Conservation (phyloP, 92 coral and sea anemone species). For the Pocillopora meandrina region DNA sequence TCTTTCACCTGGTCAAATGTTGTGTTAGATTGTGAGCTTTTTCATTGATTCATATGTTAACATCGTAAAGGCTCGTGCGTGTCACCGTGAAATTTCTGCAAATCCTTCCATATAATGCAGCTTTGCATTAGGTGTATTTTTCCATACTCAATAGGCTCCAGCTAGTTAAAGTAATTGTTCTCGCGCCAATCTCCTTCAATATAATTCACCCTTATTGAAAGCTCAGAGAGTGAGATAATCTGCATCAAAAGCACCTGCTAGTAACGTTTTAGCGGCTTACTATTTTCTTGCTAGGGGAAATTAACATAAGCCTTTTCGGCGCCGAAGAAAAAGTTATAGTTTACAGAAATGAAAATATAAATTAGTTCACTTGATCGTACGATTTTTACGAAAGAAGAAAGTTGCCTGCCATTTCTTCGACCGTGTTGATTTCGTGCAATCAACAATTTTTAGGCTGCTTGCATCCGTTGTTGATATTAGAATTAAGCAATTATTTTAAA, state of each 20-base stretch:
- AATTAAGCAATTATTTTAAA: neutral
- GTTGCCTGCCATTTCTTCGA: no score
- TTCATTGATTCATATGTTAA: no score
- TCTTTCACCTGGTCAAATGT: neutral
- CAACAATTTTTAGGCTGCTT: neutral
- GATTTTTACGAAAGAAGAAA: no score
- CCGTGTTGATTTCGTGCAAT: no score
- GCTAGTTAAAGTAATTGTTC: neutral
- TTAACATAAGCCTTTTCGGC: no score
- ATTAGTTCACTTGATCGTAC: no score
- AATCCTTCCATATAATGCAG: neutral
- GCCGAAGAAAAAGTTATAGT: no score
- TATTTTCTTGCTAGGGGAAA: no score
- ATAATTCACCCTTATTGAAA: neutral
- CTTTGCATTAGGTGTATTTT: neutral
- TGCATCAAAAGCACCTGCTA: slow-evolving; percentile 11
- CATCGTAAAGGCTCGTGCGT: neutral
- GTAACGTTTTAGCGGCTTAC: no score
- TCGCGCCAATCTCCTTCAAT: neutral
- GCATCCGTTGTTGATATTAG: neutral
- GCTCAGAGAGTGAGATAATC: neutral
- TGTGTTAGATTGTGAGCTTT: neutral
- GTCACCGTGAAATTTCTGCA: neutral
- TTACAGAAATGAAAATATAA: no score
- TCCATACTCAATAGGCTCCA: neutral